These are phyloP conservation scores for Corapipo altera DNA, from an alignment of 2,113 vertebrate genomes.

Conservation along the genomic window DNA sequence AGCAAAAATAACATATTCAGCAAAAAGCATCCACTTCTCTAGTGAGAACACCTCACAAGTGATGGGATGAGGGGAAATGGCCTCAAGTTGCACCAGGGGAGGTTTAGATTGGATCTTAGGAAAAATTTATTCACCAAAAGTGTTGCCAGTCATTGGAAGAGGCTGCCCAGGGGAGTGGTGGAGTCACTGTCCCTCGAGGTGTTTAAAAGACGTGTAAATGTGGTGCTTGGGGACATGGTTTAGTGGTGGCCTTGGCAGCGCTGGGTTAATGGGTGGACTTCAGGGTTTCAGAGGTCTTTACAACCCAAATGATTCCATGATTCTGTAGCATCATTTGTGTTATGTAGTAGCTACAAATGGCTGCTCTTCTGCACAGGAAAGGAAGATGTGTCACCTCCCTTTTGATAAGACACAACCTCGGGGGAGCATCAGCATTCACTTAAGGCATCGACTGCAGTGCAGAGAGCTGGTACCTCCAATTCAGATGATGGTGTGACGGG, in stretches of 20 bases:
- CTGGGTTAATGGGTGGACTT: neutral
- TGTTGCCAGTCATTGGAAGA: neutral
- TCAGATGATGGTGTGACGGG: neutral
- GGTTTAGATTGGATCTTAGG: neutral
- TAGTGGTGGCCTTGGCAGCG: neutral
- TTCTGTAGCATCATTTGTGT: neutral
- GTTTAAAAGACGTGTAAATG: neutral
- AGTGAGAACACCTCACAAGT: neutral
- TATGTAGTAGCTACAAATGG: no score
- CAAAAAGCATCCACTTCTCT: neutral
- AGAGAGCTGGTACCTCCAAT: neutral
- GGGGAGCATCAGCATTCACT: neutral
- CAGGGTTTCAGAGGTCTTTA: neutral
- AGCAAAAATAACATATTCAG: neutral
- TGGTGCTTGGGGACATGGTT: neutral
- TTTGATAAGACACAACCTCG: neutral
- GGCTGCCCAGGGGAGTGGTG: neutral
- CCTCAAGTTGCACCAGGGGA: neutral
- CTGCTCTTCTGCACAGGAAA: neutral
- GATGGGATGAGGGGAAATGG: rapidly evolving
- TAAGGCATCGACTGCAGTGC: neutral
- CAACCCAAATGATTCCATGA: neutral
- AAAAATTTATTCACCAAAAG: neutral
- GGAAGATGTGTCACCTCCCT: neutral
- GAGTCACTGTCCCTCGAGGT: neutral